Base-by-base conservation (phyloP, 2,888 invertebrate genomes). In the Notodonta ziczac region DNA sequence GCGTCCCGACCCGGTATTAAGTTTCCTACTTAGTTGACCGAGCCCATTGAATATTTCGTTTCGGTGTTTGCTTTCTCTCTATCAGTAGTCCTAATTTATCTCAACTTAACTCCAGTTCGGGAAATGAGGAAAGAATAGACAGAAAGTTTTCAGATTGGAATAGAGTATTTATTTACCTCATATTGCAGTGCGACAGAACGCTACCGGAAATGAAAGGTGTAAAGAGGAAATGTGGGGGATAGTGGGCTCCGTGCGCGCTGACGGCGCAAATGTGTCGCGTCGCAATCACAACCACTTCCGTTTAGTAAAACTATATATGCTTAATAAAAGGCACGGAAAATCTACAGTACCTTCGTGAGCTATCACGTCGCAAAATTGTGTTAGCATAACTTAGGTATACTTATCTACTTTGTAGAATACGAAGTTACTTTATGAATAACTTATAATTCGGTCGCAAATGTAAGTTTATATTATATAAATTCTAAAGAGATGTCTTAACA, bases 201-300 rank as follows among this genome's bases (percentile, higher is more conserved):
- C 42, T 40, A 40, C 53, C 60, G 66, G 65, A 71, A 71, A 71
- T 71, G 57, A 56, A 67, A 66, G 65, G 53, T 51, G 48, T 57
- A 50, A 55, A 57, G 57, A 57, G 56, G 51, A 64, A 72, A 62
- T 55, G 35, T 59, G 10, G 44, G 10, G 10, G 12, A 12, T 12
- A 44, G 12, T 4, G 44, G 44, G 12, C 12, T 9, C 44, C n/a
- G 48, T 24, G 24, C 24, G 24, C 1, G 24, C 24, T 24, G 24
- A 24, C 24, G 24, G 24, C 24, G 2, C 24, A 24, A 24, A 48
- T 14, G 48, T 50, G 48, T 16, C 48, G 48, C 14, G 48, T 5
- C 48, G 14, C 7, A 50, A 14, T 14, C 48, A 50, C 48, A 14
- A 5, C 14, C 9, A 4, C 48, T 14, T 24, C 24, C 24, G 24